Evolutionary conservation across 1,140 invertebrate genomes (phyloP).

Genomic region (Laupala kohalensis): DNA sequence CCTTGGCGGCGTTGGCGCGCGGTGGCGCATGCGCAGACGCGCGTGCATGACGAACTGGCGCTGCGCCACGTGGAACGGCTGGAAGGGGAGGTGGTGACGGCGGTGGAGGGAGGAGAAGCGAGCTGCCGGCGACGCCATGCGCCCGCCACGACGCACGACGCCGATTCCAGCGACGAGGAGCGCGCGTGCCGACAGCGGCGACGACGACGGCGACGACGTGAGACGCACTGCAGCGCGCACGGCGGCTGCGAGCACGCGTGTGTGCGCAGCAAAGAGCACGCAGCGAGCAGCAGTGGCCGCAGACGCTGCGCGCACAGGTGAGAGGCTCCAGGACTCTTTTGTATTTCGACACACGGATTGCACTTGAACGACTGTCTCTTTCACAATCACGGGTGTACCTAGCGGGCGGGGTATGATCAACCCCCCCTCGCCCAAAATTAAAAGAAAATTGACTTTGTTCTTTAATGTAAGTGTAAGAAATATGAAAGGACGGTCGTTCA

Average conservation of each 20-base stretch:
- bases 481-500: no score
- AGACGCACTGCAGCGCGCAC: background rate
- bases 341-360: no score
- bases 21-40: background rate
- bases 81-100: no score
- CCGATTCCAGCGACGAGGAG: conserved; percentile 5
- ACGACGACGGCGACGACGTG: background rate
- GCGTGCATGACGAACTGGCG: conserved; percentile 16
- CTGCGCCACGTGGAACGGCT: conserved; percentile 17
- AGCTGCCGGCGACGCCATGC: conserved; percentile 6
- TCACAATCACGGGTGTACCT: no score
- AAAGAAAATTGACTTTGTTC: no score
- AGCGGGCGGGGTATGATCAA: no score
- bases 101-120: no score
- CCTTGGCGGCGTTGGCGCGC: no score
- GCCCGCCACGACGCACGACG: background rate
- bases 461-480: no score
- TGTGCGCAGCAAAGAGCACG: background rate
- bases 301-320: background rate
- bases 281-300: background rate
- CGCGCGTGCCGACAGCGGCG: background rate
- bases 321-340: background rate
- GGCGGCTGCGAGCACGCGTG: background rate
- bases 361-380: no score
- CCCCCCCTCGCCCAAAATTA: no score